Evolutionary conservation across 64 coral and sea anemone genomes (phyloP).

Genomic region (Exaiptasia diaphana): DNA sequence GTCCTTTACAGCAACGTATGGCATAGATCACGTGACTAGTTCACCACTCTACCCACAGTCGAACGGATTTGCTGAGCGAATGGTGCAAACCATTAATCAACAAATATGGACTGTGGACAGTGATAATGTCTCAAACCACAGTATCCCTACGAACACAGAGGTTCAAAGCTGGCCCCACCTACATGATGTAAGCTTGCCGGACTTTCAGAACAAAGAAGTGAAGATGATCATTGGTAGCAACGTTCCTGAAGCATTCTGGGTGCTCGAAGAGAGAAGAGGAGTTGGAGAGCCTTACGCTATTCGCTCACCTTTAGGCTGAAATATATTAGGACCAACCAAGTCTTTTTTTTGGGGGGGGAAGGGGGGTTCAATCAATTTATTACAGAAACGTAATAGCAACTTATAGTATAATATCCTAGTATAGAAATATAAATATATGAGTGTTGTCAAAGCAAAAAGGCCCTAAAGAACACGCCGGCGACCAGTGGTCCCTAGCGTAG

Average conservation of each 20-base stretch:
- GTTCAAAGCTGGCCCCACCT: constrained; percentile 47
- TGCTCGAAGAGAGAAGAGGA: constrained; percentile 52
- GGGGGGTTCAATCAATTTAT: no score
- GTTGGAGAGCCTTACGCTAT: constrained; percentile 52
- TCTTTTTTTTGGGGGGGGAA: no score
- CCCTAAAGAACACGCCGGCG: no score
- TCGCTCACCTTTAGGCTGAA: constrained; percentile 7
- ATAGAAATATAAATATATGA: no score
- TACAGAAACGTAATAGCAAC: no score
- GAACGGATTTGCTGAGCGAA: constrained; percentile 24
- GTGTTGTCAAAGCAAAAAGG: no score
- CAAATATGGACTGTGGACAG: constrained; percentile 45
- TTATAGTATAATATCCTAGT: no score
- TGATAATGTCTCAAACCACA: constrained; percentile 36
- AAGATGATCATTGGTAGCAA: constrained; percentile 48
- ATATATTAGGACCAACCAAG: constrained; percentile 11
- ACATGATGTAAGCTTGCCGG: constrained; percentile 27
- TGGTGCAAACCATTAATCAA: constrained; percentile 50
- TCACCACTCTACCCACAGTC: constrained; percentile 41
- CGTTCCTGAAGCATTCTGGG: constrained; percentile 63
- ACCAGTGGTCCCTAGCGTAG: no score
- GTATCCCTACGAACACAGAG: background rate
- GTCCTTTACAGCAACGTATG: constrained; percentile 24
- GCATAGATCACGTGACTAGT: no score
- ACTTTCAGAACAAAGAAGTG: constrained; percentile 13